These are phyloP conservation scores for Caenorhabditis drosophilae DNA, from an alignment of 2,888 invertebrate genomes.

Conservation along the genomic window DNA sequence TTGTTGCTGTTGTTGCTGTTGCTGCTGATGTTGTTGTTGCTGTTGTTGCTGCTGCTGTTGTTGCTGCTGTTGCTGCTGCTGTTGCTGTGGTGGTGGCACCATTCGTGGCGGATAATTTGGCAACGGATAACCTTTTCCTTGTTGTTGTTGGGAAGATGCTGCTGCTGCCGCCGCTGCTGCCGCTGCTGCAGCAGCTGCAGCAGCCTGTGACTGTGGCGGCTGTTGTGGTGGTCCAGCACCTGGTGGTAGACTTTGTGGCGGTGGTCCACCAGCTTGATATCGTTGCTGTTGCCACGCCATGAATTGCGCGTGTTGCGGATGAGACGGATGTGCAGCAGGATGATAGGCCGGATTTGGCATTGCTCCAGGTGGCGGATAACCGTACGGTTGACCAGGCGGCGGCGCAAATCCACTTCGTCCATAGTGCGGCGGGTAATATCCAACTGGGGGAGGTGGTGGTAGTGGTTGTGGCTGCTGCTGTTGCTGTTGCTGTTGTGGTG, in stretches of 20 bases:
- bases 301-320: slow-evolving; percentile 52
- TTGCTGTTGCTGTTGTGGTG: slow-evolving; percentile 2
- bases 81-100: slow-evolving; percentile 7
- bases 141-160: slow-evolving; percentile 24
- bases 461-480: slow-evolving; percentile 8
- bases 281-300: slow-evolving; percentile 14
- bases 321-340: slow-evolving; percentile 24
- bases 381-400: slow-evolving; percentile 24
- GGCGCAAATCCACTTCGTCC: slow-evolving; percentile 25
- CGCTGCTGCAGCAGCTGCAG: slow-evolving; percentile 14
- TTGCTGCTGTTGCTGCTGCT: slow-evolving; percentile 1
- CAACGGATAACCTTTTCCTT: slow-evolving; percentile 8
- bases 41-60: slow-evolving; percentile 2
- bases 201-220: slow-evolving; percentile 13
- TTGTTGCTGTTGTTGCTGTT: slow-evolving; percentile 2
- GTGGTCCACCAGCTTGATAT: not conserved
- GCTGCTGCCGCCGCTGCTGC: slow-evolving; percentile 18
- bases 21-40: slow-evolving; percentile 3
- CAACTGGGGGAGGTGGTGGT: slow-evolving; percentile 4
- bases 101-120: slow-evolving; percentile 13
- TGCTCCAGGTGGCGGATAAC: slow-evolving; percentile 32
- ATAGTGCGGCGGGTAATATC: slow-evolving; percentile 2
- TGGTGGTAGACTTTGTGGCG: not conserved
- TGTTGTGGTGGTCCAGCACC: slow-evolving; percentile 5
- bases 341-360: slow-evolving; percentile 25